Evolutionary conservation across 2,797 vertebrate species (phyloP).

Genomic region (Paratrypauchen microcephalus): DNA sequence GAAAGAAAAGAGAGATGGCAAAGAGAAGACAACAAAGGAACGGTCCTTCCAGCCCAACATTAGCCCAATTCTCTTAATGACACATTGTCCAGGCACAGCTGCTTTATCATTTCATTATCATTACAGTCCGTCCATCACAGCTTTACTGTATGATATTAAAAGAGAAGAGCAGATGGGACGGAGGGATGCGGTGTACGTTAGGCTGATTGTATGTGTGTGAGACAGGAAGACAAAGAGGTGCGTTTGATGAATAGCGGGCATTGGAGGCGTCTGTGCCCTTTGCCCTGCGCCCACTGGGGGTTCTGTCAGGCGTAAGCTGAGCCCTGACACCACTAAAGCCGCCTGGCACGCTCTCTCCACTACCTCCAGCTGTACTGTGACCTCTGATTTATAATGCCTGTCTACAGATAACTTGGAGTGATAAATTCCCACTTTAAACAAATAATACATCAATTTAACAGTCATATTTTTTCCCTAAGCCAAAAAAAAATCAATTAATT

Average conservation of each 20-base stretch:
- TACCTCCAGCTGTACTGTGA: slow-evolving; percentile 17
- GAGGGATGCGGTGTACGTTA: slow-evolving; percentile 41
- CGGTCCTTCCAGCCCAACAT: slow-evolving; percentile 31
- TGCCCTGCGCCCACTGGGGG: slow-evolving; percentile 43
- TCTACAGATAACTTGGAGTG: background rate
- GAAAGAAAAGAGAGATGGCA: slow-evolving; percentile 23
- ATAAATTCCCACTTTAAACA: slow-evolving; percentile 10
- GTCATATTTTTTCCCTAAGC: too few relatives aligned
- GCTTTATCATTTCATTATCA: slow-evolving; percentile 57
- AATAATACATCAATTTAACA: background rate
- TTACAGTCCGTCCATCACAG: slow-evolving; percentile 54
- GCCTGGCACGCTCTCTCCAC: slow-evolving; percentile 26
- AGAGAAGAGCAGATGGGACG: slow-evolving; percentile 45
- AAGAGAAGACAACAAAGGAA: slow-evolving; percentile 20
- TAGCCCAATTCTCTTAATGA: slow-evolving; percentile 43
- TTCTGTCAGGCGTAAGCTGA: slow-evolving; percentile 37
- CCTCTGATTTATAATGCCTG: slow-evolving; percentile 1
- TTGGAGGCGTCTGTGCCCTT: slow-evolving; percentile 34
- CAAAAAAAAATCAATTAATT: too few relatives aligned
- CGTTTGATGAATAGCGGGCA: slow-evolving; percentile 54
- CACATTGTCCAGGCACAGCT: slow-evolving; percentile 47
- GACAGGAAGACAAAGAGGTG: slow-evolving; percentile 34
- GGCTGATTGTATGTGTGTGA: slow-evolving; percentile 49
- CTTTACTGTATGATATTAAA: slow-evolving; percentile 48
- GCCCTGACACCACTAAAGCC: slow-evolving; percentile 27